Conservation (phyloP, 2,888 invertebrate species). For the Stenodema calcarata region DNA sequence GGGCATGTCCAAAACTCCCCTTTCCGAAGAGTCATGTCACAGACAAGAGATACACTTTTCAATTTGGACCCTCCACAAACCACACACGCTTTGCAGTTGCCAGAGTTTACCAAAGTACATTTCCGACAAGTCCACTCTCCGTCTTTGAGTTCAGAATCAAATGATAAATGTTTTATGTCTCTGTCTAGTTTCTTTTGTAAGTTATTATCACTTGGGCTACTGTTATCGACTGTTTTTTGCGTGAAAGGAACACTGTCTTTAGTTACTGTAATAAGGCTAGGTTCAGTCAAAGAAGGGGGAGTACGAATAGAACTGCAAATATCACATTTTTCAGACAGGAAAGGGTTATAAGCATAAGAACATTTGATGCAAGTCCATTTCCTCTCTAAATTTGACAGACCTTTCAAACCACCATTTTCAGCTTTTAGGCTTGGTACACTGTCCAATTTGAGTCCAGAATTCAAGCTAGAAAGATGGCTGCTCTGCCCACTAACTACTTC, state of each 20-base stretch:
- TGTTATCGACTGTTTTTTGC: conserved; percentile 60
- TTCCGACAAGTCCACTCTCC: conserved; percentile 83
- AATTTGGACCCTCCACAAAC: conserved; percentile 87
- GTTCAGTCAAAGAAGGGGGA: conserved; percentile 70
- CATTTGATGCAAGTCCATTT: conserved; percentile 91
- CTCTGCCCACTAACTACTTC: background rate
- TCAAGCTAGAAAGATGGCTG: background rate
- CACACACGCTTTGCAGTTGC: conserved; percentile 75
- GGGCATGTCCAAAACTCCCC: conserved; percentile 82
- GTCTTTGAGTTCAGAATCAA: conserved; percentile 55
- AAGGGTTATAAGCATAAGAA: conserved; percentile 85
- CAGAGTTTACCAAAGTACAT: conserved; percentile 84
- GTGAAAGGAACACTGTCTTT: conserved; percentile 62
- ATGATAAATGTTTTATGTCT: conserved; percentile 56
- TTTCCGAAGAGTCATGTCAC: conserved; percentile 73
- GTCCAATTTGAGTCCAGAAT: background rate
- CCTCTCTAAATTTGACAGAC: conserved; percentile 60
- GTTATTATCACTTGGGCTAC: background rate
- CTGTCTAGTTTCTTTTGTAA: conserved; percentile 53
- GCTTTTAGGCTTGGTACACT: background rate
- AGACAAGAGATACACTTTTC: conserved; percentile 69
- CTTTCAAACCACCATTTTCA: background rate
- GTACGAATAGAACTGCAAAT: conserved; percentile 76
- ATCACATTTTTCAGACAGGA: conserved; percentile 81
- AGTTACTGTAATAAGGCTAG: conserved; percentile 75